Conservation (phyloP, 2,113 vertebrate species). For the Butastur rufipennis region DNA sequence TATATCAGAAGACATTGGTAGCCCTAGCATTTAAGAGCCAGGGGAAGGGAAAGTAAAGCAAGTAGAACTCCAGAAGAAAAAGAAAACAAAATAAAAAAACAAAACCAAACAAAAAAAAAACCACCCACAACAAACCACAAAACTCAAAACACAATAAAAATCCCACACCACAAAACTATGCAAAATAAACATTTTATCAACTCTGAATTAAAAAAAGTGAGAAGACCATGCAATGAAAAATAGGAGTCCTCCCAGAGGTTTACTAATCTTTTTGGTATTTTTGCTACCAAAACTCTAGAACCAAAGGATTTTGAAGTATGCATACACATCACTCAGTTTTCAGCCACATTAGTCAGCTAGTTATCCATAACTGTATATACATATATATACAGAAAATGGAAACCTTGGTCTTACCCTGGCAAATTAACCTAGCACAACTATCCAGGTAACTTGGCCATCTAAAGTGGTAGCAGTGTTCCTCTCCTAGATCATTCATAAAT, state of each 20-base stretch:
- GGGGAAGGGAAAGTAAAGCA: not conserved
- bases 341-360: not conserved
- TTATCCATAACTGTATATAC: not conserved
- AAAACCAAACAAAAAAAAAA: accelerated
- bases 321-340: not conserved
- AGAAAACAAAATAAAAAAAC: not conserved
- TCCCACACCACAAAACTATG: accelerated
- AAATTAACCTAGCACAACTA: not conserved
- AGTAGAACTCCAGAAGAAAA: not conserved
- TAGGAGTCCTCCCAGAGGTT: not conserved
- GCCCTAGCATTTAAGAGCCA: not conserved
- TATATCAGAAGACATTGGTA: not conserved
- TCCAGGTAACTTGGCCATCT: not conserved
- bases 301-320: not conserved
- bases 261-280: not conserved
- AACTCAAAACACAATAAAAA: not conserved
- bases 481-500: not conserved
- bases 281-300: not conserved
- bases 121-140: too few species aligned
- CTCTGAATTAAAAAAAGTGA: not conserved
- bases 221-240: not conserved
- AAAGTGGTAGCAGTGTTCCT: not conserved
- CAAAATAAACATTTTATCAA: not conserved
- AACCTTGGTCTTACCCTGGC: not conserved
- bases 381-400: not conserved